A percentile compares a stretch with the other conserved stretches of the same genome.
These are phyloP conservation scores for Brachyistius frenatus DNA, from an alignment of 2,113 vertebrate species.

Conservation along the genomic window DNA sequence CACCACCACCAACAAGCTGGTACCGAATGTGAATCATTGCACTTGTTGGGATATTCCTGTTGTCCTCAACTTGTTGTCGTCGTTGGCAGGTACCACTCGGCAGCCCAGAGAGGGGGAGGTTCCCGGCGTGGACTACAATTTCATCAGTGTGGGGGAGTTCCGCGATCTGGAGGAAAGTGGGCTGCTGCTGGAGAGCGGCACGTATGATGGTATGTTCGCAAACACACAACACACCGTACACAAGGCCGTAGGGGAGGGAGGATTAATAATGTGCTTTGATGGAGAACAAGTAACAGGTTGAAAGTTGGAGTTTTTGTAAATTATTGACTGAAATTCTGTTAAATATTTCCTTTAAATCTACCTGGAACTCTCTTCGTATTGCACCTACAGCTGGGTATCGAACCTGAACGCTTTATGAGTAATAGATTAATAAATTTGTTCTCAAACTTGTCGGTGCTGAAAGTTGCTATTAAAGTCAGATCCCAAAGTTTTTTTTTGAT, in stretches of 20 bases:
- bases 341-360: too few species aligned
- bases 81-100: constrained; percentile 93
- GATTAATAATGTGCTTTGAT: background rate
- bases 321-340: too few species aligned
- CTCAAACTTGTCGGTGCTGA: too few species aligned
- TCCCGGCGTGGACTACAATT: constrained; percentile 98
- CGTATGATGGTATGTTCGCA: constrained; percentile 92
- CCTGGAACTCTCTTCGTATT: too few species aligned
- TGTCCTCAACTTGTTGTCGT: constrained; percentile 47
- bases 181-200: constrained; percentile 96
- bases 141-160: constrained; percentile 97
- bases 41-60: constrained; percentile 7
- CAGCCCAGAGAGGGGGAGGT: constrained; percentile 97
- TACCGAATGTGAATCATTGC: constrained; percentile 4
- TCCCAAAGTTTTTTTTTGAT: too few species aligned
- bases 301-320: background rate
- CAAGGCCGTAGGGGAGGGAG: background rate
- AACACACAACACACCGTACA: background rate
- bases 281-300: background rate
- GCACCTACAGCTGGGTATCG: too few species aligned
- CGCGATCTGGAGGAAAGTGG: constrained; percentile 95
- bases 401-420: too few species aligned
- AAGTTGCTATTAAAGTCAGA: too few species aligned
- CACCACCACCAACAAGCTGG: background rate
- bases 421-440: too few species aligned